Evolutionary conservation across 2,113 vertebrate species (phyloP).

Genomic region (Apaloderma vittatum): DNA sequence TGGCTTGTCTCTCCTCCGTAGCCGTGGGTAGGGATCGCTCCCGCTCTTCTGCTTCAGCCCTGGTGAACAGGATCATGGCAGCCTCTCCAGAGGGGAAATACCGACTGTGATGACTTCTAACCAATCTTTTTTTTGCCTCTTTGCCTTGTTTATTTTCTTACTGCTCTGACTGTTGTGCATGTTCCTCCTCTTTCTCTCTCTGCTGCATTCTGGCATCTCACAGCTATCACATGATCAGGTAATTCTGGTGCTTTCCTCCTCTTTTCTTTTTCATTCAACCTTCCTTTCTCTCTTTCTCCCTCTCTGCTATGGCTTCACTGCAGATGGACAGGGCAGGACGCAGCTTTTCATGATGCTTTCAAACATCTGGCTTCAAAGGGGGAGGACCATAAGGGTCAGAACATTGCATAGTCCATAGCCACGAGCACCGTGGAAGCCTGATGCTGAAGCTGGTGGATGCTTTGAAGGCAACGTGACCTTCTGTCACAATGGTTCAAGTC

Average conservation of each 20-base stretch:
- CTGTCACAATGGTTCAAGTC: neutral
- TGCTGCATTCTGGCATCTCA: slow-evolving; percentile 92
- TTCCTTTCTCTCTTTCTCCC: slow-evolving; percentile 19
- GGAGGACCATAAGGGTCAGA: neutral
- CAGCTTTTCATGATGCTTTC: neutral
- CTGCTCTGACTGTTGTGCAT: slow-evolving; percentile 91
- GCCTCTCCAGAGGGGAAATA: neutral
- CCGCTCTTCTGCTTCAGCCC: slow-evolving; percentile 33
- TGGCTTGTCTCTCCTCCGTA: neutral
- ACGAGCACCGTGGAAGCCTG: neutral
- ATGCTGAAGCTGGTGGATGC: neutral
- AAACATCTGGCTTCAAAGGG: neutral
- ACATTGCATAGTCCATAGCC: neutral
- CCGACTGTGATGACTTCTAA: slow-evolving; percentile 53
- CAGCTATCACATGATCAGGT: slow-evolving; percentile 99
- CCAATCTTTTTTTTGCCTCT: slow-evolving; percentile 57
- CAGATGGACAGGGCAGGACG: neutral
- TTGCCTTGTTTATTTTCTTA: slow-evolving; percentile 80
- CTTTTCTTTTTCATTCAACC: slow-evolving; percentile 69
- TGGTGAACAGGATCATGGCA: neutral
- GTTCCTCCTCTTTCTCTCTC: slow-evolving; percentile 85
- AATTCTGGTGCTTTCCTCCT: slow-evolving; percentile 84
- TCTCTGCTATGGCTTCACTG: slow-evolving; percentile 59
- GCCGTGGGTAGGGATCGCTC: neutral
- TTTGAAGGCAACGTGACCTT: slow-evolving; percentile 1